Evolutionary conservation across 2,888 invertebrate species (phyloP).

Genomic region (Escarpia spicata): DNA sequence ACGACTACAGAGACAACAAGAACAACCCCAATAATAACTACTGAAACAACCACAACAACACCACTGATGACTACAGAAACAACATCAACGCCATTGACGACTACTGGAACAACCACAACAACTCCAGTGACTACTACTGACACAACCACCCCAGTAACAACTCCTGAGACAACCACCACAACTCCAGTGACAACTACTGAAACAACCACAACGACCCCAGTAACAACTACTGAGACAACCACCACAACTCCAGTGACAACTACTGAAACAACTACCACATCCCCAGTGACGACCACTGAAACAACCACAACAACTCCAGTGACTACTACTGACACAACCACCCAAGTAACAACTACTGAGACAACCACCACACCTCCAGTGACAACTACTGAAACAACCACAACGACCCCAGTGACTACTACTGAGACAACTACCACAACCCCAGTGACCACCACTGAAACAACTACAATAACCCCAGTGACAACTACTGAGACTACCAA

Average conservation of each 20-base stretch:
- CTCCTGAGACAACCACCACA: background rate
- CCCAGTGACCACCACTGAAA: background rate
- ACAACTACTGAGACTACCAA: no score
- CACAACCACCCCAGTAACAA: background rate
- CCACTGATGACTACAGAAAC: no score
- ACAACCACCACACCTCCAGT: background rate
- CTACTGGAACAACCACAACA: background rate
- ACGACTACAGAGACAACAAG: background rate
- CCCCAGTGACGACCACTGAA: background rate
- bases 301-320: background rate
- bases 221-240: background rate
- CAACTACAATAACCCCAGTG: background rate
- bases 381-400: background rate
- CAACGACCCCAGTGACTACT: background rate
- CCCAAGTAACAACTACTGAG: background rate
- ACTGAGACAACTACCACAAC: background rate
- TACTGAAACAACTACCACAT: background rate
- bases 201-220: background rate
- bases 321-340: background rate
- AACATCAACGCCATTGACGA: no score
- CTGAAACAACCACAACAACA: background rate
- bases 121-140: background rate
- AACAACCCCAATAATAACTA: background rate
- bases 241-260: background rate
- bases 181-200: background rate